These are phyloP conservation scores for Misgurnus anguillicaudatus DNA, from an alignment of 2,113 vertebrate species.

Conservation along the genomic window DNA sequence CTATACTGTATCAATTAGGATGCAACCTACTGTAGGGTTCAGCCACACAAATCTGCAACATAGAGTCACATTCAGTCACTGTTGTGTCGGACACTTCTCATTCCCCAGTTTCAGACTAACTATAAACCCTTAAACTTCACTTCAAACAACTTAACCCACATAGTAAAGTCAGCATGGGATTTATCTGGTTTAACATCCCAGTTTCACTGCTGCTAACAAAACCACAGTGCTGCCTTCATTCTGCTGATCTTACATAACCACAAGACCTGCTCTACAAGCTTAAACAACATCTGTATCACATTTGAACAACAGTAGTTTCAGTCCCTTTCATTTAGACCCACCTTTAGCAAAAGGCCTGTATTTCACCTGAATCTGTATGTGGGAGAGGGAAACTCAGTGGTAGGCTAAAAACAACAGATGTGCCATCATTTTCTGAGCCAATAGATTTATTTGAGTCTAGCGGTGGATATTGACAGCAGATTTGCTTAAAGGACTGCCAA, in stretches of 20 bases:
- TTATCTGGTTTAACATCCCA: constrained; percentile 7
- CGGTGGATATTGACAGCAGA: background rate
- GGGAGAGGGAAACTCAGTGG: constrained; percentile 2
- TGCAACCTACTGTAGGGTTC: background rate
- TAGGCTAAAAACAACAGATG: constrained; percentile 18
- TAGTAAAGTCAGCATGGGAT: background rate
- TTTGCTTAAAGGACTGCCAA: background rate
- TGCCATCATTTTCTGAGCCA: constrained; percentile 49
- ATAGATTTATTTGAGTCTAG: constrained; percentile 51
- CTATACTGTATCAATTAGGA: background rate
- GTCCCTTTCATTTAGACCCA: constrained; percentile 18
- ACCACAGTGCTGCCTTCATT: background rate
- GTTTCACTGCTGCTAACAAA: constrained; percentile 14
- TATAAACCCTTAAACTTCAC: background rate
- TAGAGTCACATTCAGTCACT: too few relatives aligned
- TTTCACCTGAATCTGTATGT: constrained; percentile 16
- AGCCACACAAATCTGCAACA: too few relatives aligned
- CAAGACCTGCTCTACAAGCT: constrained; percentile 42
- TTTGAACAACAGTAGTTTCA: constrained; percentile 5
- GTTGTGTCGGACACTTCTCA: background rate
- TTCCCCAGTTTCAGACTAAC: background rate
- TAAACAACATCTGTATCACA: constrained; percentile 20
- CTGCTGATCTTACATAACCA: constrained; percentile 42
- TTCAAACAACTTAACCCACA: background rate
- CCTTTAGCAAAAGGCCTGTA: background rate